phyloP scores from a whole-genome alignment of 2,888 invertebrate genomes.

The Folsomia candida region DNA sequence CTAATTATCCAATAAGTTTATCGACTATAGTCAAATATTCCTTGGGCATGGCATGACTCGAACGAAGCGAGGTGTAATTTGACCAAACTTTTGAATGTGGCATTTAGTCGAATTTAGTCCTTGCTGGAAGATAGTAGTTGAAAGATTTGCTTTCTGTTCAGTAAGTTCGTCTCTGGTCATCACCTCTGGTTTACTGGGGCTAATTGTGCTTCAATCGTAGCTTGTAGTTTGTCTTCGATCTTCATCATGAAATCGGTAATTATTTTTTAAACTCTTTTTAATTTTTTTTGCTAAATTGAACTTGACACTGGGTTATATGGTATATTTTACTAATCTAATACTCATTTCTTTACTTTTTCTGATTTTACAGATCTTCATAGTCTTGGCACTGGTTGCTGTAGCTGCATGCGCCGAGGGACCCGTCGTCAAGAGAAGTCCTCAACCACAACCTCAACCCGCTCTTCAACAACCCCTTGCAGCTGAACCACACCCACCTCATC shows the following conservation, averaged over 20 bases:
- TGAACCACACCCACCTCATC: background rate
- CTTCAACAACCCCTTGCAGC: background rate
- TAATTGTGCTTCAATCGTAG: too few species aligned
- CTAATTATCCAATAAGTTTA: too few species aligned
- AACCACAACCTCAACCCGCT: background rate
- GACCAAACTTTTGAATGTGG: too few species aligned
- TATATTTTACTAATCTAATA: too few species aligned
- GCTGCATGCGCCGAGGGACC: background rate
- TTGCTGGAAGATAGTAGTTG: conserved; percentile 4
- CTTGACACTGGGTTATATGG: too few species aligned
- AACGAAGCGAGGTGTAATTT: too few species aligned
- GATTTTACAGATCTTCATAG: background rate
- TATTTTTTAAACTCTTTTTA: background rate
- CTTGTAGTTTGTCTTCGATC: background rate
- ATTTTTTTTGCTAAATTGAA: too few species aligned
- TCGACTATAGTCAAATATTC: too few species aligned
- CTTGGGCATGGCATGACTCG: too few species aligned
- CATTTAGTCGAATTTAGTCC: conserved; percentile 4
- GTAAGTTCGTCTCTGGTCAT: background rate
- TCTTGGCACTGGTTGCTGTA: background rate
- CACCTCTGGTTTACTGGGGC: background rate
- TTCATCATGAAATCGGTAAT: background rate
- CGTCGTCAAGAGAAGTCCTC: background rate
- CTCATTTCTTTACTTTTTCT: too few species aligned
- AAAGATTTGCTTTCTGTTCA: too few species aligned